Evolutionary conservation across 2,113 vertebrate species (phyloP), one percentile per base, ranked within the genome.

Genomic region (Perca flavescens): DNA sequence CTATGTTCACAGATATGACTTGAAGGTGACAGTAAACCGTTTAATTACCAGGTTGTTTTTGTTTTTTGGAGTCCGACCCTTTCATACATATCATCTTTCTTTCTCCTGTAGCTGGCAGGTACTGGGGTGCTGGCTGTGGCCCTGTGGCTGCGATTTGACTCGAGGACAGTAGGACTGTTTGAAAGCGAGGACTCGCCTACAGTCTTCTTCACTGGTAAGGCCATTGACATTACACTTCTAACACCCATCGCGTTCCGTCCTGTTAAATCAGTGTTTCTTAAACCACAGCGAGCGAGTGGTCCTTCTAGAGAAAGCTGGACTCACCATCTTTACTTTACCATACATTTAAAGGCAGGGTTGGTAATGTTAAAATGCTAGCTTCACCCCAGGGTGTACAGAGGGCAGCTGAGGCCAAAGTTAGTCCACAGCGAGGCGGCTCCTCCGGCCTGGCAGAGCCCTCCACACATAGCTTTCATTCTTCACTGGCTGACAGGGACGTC

Each of bases 131-230:
- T 99, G 63, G 96, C 96, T 0, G 85, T 99, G n/a, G 97, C 96
- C 46, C 93, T 99, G 34, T 99, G 98, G 98, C 96, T 99, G 79
- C 96, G 98, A 3, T 99, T 99, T 66, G 97, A 99, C 92, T 88
- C 94, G 0, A 95, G 95, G 91, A 99, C 97, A 7, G 95, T 94
- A 74, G 95, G 91, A 14, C 93, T 99, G 81, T 98, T 99, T 22
- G 94, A 97, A 5, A 88, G 92, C 46, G 90, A 95, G 2, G 50
- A 77, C 0, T 88, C 95, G 0, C 90, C 96, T 1, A 91, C 94
- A 0, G 95, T 95, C 0, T 99, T 99, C 91, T 96, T 97, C 90
- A 98, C 95, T 19, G 98, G 98, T 99, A 88, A 96, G 92, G 3
- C 13, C 16, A 25, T 11, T 21, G 11, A 3, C 25, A 0, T 21